Evolutionary conservation across 2,797 vertebrate species (phyloP), one percentile per base, ranked within the genome.

Genomic region (Etheostoma perlongum): DNA sequence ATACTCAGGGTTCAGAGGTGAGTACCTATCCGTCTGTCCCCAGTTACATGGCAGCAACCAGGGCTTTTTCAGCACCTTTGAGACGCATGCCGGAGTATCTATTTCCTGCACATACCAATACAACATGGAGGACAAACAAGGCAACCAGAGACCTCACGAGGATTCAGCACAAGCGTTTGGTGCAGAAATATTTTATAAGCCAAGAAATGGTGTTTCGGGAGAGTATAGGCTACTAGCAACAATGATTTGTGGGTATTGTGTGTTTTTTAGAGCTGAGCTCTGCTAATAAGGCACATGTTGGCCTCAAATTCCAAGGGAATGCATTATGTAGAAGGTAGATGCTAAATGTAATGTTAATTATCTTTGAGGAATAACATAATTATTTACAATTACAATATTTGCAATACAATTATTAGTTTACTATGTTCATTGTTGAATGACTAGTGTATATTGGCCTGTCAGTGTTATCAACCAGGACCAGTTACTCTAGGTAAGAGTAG

Each of bases 141-240:
- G 89, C 81, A 91, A 91, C 86, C 64, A 86, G 83, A 92, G 78
- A 80, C 83, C 73, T 82, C 65, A 59, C 33, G 13, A 55, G 79
- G 79, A 81, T 82, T 74, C 67, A 74, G 59, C 78, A 58, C 76
- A 84, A 83, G 75, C 70, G 60, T 84, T 83, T 69, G 69, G 66
- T 63, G 72, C 72, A 94, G 82, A 89, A 92, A 92, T 89, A 88
- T 90, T 92, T 91, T 87, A 90, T 90, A 88, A 88, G 88, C 76
- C 53, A 62, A 78, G 66, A 79, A 81, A 76, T 81, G 57, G 61
- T 51, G 53, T 74, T 79, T 69, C 60, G 59, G 76, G 33, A 61
- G 62, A 72, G 57, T 10, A 46, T 62, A 40, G 36, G 10, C 36
- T 40, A 60, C 51, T 10, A 58, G 75, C n/a, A 71, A 51, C 12